Conservation (phyloP, 2,888 invertebrate species). For the Crematogaster levior region DNA sequence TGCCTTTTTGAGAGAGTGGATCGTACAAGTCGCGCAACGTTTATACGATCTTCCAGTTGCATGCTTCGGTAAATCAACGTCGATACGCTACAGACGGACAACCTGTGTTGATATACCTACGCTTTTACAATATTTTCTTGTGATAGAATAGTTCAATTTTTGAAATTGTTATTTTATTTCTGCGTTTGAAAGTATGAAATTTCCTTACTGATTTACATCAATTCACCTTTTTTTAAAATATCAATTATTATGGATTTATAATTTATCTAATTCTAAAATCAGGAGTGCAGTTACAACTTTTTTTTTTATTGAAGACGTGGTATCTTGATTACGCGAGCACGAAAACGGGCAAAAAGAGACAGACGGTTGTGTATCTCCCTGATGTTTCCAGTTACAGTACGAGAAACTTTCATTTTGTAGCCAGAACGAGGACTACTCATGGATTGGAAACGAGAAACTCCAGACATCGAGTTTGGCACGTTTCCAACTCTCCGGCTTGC, state of each 20-base stretch:
- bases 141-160: neutral
- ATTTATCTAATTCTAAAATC: slow-evolving; percentile 4
- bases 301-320: neutral
- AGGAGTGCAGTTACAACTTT: neutral
- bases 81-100: neutral
- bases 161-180: neutral
- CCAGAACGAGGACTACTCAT: slow-evolving; percentile 68
- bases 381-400: slow-evolving; percentile 67
- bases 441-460: slow-evolving; percentile 72
- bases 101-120: neutral
- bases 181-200: neutral
- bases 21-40: neutral
- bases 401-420: slow-evolving; percentile 66
- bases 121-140: slow-evolving; percentile 20
- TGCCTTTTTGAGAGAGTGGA: neutral
- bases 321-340: slow-evolving; percentile 25
- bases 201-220: neutral
- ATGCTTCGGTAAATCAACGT: neutral
- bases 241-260: neutral
- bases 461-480: slow-evolving; percentile 58
- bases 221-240: neutral
- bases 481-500: slow-evolving; percentile 57
- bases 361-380: slow-evolving; percentile 61
- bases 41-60: slow-evolving; percentile 16
- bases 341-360: slow-evolving; percentile 44